phyloP scores from a whole-genome alignment of 2,888 invertebrate genomes.

The Agrochola lota region DNA sequence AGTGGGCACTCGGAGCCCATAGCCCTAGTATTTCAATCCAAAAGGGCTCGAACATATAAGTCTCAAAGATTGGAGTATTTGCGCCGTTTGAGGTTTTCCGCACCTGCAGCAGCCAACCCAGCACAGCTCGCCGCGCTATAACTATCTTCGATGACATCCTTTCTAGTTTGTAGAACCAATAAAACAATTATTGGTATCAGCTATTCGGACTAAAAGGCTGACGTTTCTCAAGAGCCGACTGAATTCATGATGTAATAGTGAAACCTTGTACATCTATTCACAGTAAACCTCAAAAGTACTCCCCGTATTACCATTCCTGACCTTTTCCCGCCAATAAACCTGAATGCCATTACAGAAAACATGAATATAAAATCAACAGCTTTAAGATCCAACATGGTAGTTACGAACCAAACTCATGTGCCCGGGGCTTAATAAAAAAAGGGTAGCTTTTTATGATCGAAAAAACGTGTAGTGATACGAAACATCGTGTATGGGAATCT shows the following conservation, averaged over 20 bases:
- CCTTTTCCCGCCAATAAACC: constrained; percentile 30
- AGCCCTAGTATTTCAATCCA: too few species aligned
- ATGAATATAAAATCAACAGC: constrained; percentile 50
- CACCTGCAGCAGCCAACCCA: too few species aligned
- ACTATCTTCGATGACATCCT: not conserved
- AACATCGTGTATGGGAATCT: constrained; percentile 38
- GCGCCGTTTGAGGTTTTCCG: too few species aligned
- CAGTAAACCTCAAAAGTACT: constrained; percentile 14
- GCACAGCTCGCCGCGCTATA: too few species aligned
- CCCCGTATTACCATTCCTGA: not conserved
- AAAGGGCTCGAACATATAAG: too few species aligned
- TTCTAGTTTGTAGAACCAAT: not conserved
- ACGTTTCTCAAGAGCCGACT: not conserved
- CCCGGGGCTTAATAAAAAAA: constrained; percentile 53
- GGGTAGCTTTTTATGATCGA: constrained; percentile 42
- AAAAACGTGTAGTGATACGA: constrained; percentile 24
- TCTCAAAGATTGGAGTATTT: too few species aligned
- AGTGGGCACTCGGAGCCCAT: too few species aligned
- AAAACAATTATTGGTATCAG: not conserved
- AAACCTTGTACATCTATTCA: not conserved
- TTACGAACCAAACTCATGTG: constrained; percentile 40
- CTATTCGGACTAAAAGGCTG: not conserved
- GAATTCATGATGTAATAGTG: constrained; percentile 7
- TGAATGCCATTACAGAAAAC: constrained; percentile 22
- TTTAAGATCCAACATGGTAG: constrained; percentile 31